These are phyloP conservation scores for Sciaenops ocellatus DNA, from an alignment of 2,797 vertebrate species.

Conservation along the genomic window DNA sequence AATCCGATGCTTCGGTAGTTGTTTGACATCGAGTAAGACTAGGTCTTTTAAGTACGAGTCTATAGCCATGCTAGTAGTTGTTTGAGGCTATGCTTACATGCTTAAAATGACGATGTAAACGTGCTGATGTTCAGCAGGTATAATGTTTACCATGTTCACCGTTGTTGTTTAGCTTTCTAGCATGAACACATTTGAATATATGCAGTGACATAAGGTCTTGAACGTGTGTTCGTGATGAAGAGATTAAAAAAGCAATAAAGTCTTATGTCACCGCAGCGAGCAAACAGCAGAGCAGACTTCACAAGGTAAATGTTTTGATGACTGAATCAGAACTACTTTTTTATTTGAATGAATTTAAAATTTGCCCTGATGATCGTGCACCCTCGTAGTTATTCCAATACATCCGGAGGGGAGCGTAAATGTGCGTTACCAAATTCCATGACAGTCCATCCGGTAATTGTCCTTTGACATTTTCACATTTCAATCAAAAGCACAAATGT, in stretches of 20 bases:
- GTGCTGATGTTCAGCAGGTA: background rate
- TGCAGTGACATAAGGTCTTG: background rate
- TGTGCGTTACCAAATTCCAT: constrained; percentile 3
- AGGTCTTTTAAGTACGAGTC: background rate
- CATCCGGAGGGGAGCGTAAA: background rate
- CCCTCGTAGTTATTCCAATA: background rate
- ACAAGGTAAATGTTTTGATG: background rate
- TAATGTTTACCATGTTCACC: background rate
- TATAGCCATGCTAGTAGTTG: background rate
- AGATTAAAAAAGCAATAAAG: background rate
- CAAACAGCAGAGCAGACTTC: background rate
- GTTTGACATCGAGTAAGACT: constrained; percentile 33
- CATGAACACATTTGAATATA: background rate
- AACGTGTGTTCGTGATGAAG: background rate
- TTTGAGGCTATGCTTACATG: background rate
- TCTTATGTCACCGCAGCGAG: background rate
- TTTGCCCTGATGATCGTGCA: background rate
- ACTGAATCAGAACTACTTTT: background rate
- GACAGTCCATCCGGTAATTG: background rate
- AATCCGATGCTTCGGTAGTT: constrained; percentile 17
- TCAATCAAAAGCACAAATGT: constrained; percentile 1
- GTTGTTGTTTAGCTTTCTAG: background rate
- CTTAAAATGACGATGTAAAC: background rate
- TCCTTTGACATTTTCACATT: constrained; percentile 10
- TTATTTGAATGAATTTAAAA: background rate